Conservation (phyloP, 2,888 invertebrate species). For the Lissonota sp. region DNA sequence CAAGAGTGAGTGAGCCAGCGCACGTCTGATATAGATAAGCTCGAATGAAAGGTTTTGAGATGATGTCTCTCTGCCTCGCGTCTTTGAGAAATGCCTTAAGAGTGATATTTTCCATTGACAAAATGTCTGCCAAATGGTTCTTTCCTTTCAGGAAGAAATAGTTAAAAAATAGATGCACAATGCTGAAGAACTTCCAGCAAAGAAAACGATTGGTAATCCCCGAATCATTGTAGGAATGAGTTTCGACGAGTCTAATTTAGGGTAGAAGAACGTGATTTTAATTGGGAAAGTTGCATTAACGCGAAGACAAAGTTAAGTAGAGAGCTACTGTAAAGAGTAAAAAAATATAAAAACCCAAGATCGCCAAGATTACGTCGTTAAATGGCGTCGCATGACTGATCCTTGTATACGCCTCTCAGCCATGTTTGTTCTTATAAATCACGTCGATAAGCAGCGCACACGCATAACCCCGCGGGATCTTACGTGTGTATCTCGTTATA, state of each 20-base stretch:
- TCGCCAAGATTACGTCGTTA: slow-evolving; percentile 77
- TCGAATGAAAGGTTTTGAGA: slow-evolving; percentile 58
- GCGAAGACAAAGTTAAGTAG: background rate
- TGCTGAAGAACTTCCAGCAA: too few relatives aligned
- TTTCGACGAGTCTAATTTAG: too few relatives aligned
- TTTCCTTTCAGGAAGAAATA: background rate
- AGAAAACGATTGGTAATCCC: too few relatives aligned
- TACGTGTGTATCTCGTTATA: background rate
- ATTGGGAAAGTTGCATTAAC: slow-evolving; percentile 1
- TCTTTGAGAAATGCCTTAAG: slow-evolving; percentile 40
- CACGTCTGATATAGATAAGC: slow-evolving; percentile 78
- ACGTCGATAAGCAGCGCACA: slow-evolving; percentile 76
- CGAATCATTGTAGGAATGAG: too few relatives aligned
- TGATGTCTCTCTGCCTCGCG: slow-evolving; percentile 45
- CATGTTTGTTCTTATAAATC: slow-evolving; percentile 83
- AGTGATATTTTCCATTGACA: slow-evolving; percentile 36
- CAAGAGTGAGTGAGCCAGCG: slow-evolving; percentile 68
- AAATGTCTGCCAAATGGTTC: slow-evolving; percentile 75
- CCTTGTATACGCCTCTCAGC: slow-evolving; percentile 63
- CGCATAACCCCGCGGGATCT: slow-evolving; percentile 59
- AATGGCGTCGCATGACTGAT: slow-evolving; percentile 75
- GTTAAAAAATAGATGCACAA: background rate
- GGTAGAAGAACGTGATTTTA: background rate
- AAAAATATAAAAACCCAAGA: slow-evolving; percentile 45
- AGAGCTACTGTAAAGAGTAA: slow-evolving; percentile 66